phyloP scores from a whole-genome alignment of 2,113 vertebrate species.

The Donacobius atricapilla region DNA sequence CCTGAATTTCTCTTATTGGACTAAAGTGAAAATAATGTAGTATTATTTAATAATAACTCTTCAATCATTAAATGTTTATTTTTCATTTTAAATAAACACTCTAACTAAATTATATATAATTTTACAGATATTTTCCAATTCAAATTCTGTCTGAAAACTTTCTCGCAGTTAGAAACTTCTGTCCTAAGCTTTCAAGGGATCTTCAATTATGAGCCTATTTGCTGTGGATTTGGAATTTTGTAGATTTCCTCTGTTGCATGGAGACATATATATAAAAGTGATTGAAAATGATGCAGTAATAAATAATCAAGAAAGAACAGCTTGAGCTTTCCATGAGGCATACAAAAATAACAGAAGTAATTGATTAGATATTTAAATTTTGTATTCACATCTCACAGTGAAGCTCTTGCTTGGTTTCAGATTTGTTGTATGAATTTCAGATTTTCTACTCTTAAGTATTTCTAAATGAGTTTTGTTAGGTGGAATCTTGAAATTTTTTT shows the following conservation, averaged over 20 bases:
- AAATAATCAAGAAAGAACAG: not conserved
- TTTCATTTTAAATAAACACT: not conserved
- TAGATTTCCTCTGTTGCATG: not conserved
- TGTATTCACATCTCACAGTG: not conserved
- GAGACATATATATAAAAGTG: not conserved
- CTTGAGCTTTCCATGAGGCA: not conserved
- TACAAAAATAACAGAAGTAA: not conserved
- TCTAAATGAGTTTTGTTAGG: not conserved
- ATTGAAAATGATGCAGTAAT: not conserved
- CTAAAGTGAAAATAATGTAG: not conserved
- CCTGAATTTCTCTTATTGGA: not conserved
- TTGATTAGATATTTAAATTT: not conserved
- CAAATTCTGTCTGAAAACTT: not conserved
- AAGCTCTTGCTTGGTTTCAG: not conserved
- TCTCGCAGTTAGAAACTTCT: not conserved
- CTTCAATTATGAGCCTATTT: not conserved
- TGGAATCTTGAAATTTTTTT: not conserved
- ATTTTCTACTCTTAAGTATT: not conserved
- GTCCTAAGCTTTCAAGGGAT: not conserved
- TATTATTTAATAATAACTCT: no score
- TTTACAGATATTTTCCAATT: not conserved
- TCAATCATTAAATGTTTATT: not conserved
- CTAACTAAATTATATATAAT: not conserved
- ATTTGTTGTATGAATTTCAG: not conserved
- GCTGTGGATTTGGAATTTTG: not conserved